Conservation (phyloP, 2,113 vertebrate species). For the Scomber japonicus region DNA sequence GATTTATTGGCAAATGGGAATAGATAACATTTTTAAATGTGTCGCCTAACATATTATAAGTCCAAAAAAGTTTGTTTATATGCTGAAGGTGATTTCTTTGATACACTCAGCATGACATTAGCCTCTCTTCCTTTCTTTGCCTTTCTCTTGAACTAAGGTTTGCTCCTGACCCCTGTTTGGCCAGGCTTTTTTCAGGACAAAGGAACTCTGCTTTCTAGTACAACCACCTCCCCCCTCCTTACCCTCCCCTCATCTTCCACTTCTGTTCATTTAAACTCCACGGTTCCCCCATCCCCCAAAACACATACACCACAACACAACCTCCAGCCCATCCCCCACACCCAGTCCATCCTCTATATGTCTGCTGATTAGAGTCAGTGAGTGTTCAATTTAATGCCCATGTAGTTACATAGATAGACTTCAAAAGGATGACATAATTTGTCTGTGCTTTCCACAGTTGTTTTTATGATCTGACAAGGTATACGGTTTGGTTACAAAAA, state of each 20-base stretch:
- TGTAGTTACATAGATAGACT: neutral
- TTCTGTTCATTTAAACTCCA: conserved; percentile 66
- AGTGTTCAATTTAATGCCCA: conserved; percentile 6
- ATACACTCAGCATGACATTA: conserved; percentile 21
- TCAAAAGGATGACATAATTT: neutral
- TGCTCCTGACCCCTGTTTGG: conserved; percentile 37
- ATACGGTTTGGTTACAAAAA: too few species aligned
- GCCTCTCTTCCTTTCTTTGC: conserved; percentile 20
- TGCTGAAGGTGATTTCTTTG: conserved; percentile 8
- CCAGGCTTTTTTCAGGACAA: conserved; percentile 65
- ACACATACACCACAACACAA: conserved; percentile 32
- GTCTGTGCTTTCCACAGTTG: too few species aligned
- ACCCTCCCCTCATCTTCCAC: conserved; percentile 12
- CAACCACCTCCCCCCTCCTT: conserved; percentile 30
- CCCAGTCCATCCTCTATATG: neutral
- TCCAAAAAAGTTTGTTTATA: neutral
- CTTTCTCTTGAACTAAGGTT: conserved; percentile 32
- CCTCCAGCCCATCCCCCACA: neutral
- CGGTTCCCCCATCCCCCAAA: conserved; percentile 38
- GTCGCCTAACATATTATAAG: neutral
- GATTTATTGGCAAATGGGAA: neutral
- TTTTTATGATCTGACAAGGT: too few species aligned
- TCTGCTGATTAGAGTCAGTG: neutral
- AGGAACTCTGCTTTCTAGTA: conserved; percentile 63
- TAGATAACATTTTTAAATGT: neutral